These are phyloP conservation scores for Drosophila willistoni DNA, from an alignment of 1,140 invertebrate species.

Conservation along the genomic window DNA sequence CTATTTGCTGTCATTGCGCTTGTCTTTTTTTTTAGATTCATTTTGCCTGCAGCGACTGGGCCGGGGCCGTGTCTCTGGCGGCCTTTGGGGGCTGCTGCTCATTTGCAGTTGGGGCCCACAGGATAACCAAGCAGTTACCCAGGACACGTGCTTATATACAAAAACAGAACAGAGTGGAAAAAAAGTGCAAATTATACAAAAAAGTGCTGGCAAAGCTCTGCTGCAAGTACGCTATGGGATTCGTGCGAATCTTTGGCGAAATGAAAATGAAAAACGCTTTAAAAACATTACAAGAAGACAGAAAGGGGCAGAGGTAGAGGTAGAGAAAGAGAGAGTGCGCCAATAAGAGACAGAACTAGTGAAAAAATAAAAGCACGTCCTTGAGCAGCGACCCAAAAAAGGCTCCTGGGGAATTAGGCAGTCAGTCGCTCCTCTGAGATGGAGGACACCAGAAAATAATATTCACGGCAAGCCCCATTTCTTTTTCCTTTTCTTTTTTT, in stretches of 20 bases:
- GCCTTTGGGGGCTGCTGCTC: constrained; percentile 52
- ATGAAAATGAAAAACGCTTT: constrained; percentile 49
- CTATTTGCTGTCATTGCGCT: constrained; percentile 58
- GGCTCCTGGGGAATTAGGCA: constrained; percentile 30
- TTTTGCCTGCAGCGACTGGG: constrained; percentile 17
- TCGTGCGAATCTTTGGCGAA: constrained; percentile 38
- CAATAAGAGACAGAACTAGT: neutral
- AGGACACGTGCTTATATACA: constrained; percentile 49
- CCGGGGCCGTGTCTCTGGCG: constrained; percentile 51
- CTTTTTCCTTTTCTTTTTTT: neutral
- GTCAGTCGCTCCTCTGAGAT: constrained; percentile 10
- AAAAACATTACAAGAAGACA: constrained; percentile 29
- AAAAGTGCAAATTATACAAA: constrained; percentile 75
- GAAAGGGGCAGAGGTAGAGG: neutral
- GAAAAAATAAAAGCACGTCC: constrained; percentile 34
- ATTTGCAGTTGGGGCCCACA: constrained; percentile 67
- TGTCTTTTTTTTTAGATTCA: constrained; percentile 4
- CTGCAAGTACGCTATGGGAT: constrained; percentile 61
- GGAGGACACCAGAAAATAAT: constrained; percentile 14
- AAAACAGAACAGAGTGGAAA: constrained; percentile 24
- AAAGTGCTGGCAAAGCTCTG: constrained; percentile 75
- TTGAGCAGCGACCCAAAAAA: constrained; percentile 43
- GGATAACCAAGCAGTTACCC: constrained; percentile 23
- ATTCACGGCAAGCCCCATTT: neutral
- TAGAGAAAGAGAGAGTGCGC: neutral